Evolutionary conservation across 2,113 vertebrate species (phyloP).

Genomic region (Pica pica): DNA sequence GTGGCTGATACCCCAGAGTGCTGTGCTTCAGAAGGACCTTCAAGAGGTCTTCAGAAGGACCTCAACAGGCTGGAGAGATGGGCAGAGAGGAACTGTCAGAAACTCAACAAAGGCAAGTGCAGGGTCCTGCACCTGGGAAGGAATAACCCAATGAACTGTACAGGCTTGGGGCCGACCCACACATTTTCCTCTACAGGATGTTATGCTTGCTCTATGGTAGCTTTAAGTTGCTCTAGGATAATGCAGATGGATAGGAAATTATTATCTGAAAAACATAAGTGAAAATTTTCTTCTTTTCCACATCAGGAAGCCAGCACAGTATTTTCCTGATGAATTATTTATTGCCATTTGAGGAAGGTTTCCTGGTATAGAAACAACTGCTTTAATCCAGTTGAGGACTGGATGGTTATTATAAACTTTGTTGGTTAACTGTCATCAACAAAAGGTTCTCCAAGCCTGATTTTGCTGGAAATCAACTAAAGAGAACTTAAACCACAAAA

Average conservation of each 20-base stretch:
- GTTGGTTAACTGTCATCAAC: neutral
- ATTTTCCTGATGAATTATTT: neutral
- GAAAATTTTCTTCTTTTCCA: neutral
- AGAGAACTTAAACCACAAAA: neutral
- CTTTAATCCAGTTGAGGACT: neutral
- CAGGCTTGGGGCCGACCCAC: accelerated
- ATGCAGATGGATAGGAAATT: neutral
- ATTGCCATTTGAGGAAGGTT: neutral
- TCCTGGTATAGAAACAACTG: neutral
- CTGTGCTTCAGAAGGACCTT: neutral
- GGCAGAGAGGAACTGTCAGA: neutral
- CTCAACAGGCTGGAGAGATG: neutral
- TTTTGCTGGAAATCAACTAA: neutral
- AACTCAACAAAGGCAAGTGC: neutral
- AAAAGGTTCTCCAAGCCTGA: neutral
- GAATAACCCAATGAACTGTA: neutral
- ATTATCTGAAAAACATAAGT: neutral
- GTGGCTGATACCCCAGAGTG: accelerated
- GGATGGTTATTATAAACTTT: neutral
- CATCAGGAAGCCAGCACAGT: neutral
- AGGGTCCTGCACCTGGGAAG: neutral
- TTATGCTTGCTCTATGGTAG: neutral
- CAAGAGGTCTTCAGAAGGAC: neutral
- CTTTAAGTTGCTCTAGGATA: neutral
- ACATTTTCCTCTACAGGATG: neutral